Conservation (phyloP, 2,113 vertebrate species). For the Thalassarche chlororhynchos region DNA sequence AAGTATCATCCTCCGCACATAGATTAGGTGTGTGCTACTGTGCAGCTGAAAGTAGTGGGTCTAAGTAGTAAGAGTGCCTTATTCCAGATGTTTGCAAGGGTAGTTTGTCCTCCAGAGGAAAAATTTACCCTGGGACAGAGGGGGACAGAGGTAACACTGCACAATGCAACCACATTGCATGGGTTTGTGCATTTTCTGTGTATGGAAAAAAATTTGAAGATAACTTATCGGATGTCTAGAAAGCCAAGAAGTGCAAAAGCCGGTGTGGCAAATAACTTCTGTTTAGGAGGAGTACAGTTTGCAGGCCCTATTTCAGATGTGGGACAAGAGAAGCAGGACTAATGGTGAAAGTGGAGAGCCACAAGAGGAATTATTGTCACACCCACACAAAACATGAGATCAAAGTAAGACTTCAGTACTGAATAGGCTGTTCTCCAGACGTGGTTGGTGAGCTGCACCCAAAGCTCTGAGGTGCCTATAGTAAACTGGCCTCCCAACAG, state of each 20-base stretch:
- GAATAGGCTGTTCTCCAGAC: neutral
- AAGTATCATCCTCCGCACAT: neutral
- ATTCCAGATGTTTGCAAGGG: neutral
- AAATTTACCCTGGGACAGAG: neutral
- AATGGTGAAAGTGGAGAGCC: neutral
- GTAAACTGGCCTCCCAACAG: neutral
- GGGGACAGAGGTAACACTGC: neutral
- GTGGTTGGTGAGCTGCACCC: neutral
- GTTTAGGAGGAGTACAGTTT: neutral
- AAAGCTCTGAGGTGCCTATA: neutral
- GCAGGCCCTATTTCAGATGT: neutral
- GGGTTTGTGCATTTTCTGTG: neutral
- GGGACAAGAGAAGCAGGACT: neutral
- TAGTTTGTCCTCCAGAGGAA: neutral
- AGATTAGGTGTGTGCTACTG: neutral
- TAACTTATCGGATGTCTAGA: neutral
- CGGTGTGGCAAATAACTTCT: neutral
- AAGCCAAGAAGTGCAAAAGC: neutral
- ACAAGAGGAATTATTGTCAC: neutral
- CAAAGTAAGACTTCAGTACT: neutral
- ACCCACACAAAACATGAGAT: neutral
- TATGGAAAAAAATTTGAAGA: neutral
- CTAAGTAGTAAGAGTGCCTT: neutral
- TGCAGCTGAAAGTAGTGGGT: neutral
- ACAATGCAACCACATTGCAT: neutral